Base-by-base conservation (phyloP, 2,113 vertebrate species). In the Manacus vitellinus region DNA sequence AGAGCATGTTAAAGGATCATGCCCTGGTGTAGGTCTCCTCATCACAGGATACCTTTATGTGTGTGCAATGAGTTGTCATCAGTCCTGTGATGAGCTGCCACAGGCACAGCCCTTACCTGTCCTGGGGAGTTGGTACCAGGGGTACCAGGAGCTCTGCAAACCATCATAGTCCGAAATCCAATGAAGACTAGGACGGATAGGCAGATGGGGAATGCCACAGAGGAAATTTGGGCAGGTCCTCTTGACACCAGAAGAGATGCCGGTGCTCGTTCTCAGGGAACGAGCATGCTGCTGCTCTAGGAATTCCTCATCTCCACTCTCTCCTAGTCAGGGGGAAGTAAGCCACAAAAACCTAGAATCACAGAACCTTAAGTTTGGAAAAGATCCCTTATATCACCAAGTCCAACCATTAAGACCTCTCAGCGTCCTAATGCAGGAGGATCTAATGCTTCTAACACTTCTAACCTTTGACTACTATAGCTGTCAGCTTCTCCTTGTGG, bases 401-500 rank as follows among this genome's bases (percentile, higher is more conserved):
- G 31, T 31, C 37, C 25, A 62, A 63, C 18, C 25, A 55, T 6
- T 25, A 47, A 25, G 30, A 70, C 8, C 11, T 49, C 37, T 68
- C 25, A 8, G 19, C 4, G 7, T 35, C 10, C 58, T 63, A 33
- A 23, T 2, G 8, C 1, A 46, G 47, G 31, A 83, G 27, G 25
- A 27, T 33, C 25, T 14, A 72, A 6, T 1, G 2, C 49, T 63
- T 35, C 44, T 39, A 47, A 35, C 5, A 39, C 41, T 14, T 28
- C 51, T 28, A 52, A 72, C 4, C 18, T 63, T n/a, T 0, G 1
- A 61, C 7, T 35, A 59, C 33, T 0, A 0, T 3, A 14, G 31
- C 31, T 81, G 27, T 6, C 75, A 62, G 22, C 19, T 51, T 51
- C 49, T 65, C 33, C 41, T 15, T 10, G 43, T 0, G 4, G 9